These are phyloP conservation scores for Drosophila neonasuta DNA, from an alignment of 2,888 invertebrate genomes.

Conservation along the genomic window DNA sequence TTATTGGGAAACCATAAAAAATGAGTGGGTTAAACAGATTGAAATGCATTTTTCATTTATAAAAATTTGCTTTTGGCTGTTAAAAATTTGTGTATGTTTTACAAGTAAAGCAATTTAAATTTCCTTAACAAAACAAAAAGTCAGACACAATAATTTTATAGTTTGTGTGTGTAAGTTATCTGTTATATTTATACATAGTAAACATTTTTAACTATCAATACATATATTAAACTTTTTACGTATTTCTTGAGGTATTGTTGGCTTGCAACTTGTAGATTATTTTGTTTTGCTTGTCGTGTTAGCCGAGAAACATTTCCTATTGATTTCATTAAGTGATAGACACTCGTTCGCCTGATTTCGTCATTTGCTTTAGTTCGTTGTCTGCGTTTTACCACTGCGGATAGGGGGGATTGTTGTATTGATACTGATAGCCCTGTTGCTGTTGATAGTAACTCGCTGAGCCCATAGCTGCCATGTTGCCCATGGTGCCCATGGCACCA, in stretches of 20 bases:
- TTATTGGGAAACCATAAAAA: not conserved
- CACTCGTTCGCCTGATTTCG: conserved; percentile 7
- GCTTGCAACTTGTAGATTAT: conserved; percentile 28
- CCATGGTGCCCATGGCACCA: conserved; percentile 38
- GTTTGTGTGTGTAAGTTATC: too few relatives aligned
- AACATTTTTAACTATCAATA: not conserved
- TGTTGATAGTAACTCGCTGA: conserved; percentile 62
- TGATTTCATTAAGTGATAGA: conserved; percentile 10
- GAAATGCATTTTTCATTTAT: not conserved
- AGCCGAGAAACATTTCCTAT: conserved; percentile 11
- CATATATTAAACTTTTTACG: not conserved
- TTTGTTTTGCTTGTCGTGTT: conserved; percentile 25
- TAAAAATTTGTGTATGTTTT: not conserved
- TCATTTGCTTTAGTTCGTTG: not conserved
- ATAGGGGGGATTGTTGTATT: conserved; percentile 57
- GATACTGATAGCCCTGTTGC: conserved; percentile 63
- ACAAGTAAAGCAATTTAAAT: too few relatives aligned
- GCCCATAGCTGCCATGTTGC: conserved; percentile 38
- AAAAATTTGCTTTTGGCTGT: not conserved
- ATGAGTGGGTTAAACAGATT: not conserved
- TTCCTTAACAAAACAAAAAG: too few relatives aligned
- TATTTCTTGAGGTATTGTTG: not conserved
- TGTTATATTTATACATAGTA: not conserved
- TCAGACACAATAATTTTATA: too few relatives aligned
- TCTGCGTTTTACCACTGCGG: conserved; percentile 43